Conservation (phyloP, 92 coral and sea anemone genomes). For the Plumapathes pennacea region DNA sequence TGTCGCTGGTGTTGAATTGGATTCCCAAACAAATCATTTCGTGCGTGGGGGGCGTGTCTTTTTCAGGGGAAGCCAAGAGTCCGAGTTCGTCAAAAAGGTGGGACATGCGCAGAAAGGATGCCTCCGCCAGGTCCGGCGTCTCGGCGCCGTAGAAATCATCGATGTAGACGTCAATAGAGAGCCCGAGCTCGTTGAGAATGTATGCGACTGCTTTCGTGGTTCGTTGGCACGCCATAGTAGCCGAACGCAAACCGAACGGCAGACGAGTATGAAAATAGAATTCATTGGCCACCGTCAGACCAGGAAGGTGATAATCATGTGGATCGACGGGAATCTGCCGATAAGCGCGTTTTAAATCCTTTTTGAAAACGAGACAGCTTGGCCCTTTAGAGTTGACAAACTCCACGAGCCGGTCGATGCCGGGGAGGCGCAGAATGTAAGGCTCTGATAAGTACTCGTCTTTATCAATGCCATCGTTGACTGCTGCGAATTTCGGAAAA, state of each 20-base stretch:
- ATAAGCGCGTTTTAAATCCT: constrained; percentile 8
- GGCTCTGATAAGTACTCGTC: constrained; percentile 33
- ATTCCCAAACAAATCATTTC: constrained; percentile 48
- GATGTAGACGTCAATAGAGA: constrained; percentile 10
- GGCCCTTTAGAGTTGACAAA: constrained; percentile 37
- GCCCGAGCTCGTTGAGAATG: constrained; percentile 8
- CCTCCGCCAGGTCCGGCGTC: constrained; percentile 22
- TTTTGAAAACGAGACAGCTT: constrained; percentile 43
- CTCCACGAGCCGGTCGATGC: constrained; percentile 35
- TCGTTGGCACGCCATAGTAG: constrained; percentile 37
- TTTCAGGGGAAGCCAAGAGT: constrained; percentile 37
- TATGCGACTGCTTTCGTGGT: constrained; percentile 23
- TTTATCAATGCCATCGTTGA: constrained; percentile 31
- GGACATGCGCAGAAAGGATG: constrained; percentile 31
- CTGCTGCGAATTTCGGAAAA: constrained; percentile 13
- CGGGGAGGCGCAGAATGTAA: constrained; percentile 34
- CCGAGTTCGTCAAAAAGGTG: constrained; percentile 39
- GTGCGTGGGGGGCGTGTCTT: constrained; percentile 35
- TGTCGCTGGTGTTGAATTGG: constrained; percentile 22
- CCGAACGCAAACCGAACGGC: constrained; percentile 41
- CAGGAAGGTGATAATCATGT: constrained; percentile 15
- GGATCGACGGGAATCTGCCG: constrained; percentile 12
- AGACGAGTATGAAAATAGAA: constrained; percentile 29
- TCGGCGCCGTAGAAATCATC: constrained; percentile 59
- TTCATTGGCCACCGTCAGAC: constrained; percentile 12